Evolutionary conservation across 2,113 vertebrate species (phyloP).

Genomic region (Paracanthobrama guichenoti): DNA sequence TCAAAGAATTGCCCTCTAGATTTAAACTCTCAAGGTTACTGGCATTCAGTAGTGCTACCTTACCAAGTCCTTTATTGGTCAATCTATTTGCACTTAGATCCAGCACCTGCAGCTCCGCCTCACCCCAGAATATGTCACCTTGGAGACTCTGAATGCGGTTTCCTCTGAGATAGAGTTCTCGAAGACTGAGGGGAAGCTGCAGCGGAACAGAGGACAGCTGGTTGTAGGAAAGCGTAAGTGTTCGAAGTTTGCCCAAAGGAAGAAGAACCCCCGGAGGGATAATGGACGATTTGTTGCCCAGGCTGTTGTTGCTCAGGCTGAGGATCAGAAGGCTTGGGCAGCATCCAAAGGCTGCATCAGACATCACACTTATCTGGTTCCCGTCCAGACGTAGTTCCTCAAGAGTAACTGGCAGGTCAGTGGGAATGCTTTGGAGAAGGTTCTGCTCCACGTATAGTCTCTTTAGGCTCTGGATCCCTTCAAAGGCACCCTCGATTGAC

Average conservation of each 20-base stretch:
- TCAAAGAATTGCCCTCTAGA: constrained; percentile 70
- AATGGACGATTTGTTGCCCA: constrained; percentile 59
- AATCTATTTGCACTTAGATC: constrained; percentile 73
- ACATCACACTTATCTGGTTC: constrained; percentile 62
- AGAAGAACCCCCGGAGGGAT: constrained; percentile 55
- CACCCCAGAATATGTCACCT: constrained; percentile 67
- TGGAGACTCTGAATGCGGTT: constrained; percentile 71
- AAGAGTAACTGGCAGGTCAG: constrained; percentile 59
- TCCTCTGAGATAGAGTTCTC: constrained; percentile 74
- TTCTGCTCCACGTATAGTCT: constrained; percentile 64
- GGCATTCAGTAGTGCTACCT: constrained; percentile 64
- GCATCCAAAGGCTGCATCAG: constrained; percentile 53
- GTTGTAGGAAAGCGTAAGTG: constrained; percentile 69
- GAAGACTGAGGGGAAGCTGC: constrained; percentile 62
- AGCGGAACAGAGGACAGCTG: constrained; percentile 60
- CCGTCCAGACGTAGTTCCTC: constrained; percentile 68
- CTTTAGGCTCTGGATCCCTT: constrained; percentile 61
- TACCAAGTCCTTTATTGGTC: constrained; percentile 68
- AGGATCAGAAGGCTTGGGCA: constrained; percentile 62
- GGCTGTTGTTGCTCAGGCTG: constrained; percentile 68
- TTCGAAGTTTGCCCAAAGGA: constrained; percentile 59
- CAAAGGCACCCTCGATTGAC: constrained; percentile 62
- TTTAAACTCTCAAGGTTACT: constrained; percentile 76
- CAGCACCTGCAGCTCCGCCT: constrained; percentile 70
- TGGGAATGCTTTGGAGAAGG: constrained; percentile 59